Evolutionary conservation across 1,140 invertebrate species (phyloP).

Genomic region (Listronotus bonariensis): DNA sequence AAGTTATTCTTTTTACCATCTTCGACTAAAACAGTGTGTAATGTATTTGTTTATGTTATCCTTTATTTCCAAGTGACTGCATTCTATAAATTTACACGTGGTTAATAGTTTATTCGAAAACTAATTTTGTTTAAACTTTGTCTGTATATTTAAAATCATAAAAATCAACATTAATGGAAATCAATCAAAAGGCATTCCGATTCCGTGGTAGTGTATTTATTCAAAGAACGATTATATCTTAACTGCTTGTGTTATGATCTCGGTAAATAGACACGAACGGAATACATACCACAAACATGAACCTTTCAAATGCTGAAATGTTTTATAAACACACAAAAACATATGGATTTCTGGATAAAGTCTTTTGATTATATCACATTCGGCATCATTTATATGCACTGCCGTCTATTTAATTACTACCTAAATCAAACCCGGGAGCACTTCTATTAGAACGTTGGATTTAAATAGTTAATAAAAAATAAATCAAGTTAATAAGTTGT

Average conservation of each 20-base stretch:
- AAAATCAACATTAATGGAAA: constrained; percentile 41
- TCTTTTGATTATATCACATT: constrained; percentile 37
- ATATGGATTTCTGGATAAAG: constrained; percentile 54
- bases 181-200: constrained; percentile 36
- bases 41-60: constrained; percentile 3
- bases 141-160: constrained; percentile 40
- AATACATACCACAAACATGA: constrained; percentile 52
- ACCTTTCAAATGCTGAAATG: constrained; percentile 52
- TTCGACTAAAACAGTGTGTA: too few relatives aligned
- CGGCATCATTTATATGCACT: constrained; percentile 21
- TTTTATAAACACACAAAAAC: constrained; percentile 54
- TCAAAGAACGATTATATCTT: constrained; percentile 52
- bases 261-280: constrained; percentile 50
- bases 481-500: constrained; percentile 31
- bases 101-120: constrained; percentile 3
- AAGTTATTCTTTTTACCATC: too few relatives aligned
- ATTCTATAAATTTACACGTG: constrained; percentile 6
- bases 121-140: constrained; percentile 30
- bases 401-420: background rate
- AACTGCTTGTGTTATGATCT: constrained; percentile 51
- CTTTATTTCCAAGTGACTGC: constrained; percentile 7
- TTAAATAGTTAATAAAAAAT: constrained; percentile 26
- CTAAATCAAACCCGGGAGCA: background rate
- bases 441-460: constrained; percentile 8
- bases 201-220: constrained; percentile 46